phyloP scores from a whole-genome alignment of 2,888 invertebrate genomes.

The Zele albiditarsus region DNA sequence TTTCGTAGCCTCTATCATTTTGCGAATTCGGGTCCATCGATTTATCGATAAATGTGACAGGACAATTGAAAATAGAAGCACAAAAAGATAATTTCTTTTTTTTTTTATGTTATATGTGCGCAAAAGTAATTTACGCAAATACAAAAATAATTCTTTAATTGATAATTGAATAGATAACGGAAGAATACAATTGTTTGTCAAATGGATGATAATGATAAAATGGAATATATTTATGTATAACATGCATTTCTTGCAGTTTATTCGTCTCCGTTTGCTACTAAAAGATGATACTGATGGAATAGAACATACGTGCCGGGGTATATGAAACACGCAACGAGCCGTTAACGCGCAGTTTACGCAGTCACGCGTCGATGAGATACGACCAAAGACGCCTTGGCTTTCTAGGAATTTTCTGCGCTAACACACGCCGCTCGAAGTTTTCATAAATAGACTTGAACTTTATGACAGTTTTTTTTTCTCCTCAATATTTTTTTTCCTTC shows the following conservation, averaged over 20 bases:
- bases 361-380: constrained; percentile 64
- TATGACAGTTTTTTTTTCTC: neutral
- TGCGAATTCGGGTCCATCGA: constrained; percentile 15
- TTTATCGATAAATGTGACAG: constrained; percentile 15
- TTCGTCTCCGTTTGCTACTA: neutral
- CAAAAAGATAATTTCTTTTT: neutral
- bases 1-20: neutral
- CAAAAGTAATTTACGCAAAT: neutral
- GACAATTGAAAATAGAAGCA: constrained; percentile 1
- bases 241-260: neutral
- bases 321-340: constrained; percentile 52
- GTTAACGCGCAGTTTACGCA: constrained; percentile 65
- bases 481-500: too few relatives aligned
- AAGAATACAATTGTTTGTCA: neutral
- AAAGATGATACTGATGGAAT: constrained; percentile 21
- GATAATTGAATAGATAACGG: too few relatives aligned
- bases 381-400: constrained; percentile 35
- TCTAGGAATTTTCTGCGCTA: constrained; percentile 41
- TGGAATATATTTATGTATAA: neutral
- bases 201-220: neutral
- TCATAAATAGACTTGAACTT: constrained; percentile 29
- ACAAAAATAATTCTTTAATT: too few relatives aligned
- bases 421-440: neutral
- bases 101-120: neutral
- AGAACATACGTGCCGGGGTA: constrained; percentile 37